Evolutionary conservation across 2,113 vertebrate species (phyloP), one percentile per base, ranked within the genome.

Genomic region (human): DNA sequence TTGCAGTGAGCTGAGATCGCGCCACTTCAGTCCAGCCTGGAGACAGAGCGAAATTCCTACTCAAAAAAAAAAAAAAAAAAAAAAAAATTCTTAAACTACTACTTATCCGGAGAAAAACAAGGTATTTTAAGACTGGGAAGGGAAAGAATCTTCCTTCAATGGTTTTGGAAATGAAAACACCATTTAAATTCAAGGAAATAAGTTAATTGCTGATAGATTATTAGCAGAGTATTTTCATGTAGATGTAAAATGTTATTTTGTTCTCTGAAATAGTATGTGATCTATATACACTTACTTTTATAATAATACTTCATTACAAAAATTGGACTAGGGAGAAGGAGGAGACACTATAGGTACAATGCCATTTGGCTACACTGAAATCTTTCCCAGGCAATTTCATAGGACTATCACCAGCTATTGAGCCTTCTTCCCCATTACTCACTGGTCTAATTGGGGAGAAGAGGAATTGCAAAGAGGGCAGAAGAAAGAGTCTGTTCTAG

Each of bases 91-190:
- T 4, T 75, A 64, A 72, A 18, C 2, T 55, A 6, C 8, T 5
- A 82, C 22, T 83, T 93, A 73, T 5, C 25, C 20, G 86, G 40
- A 80, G 22, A 73, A 85, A 14, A 82, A 50, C 4, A 40, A 10
- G 20, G 14, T 35, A 45, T 76, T 79, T 30, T 80, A 75, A 84
- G 70, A 52, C 17, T 45, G 8, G 5, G 17, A 94, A 83, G 43
- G 20, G 27, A 92, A 91, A 80, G 45, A 84, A 22, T 75, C 50
- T 94, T 96, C 94, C 72, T 50, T 83, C 35, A 92, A 73, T 91
- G 32, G 1, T 85, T 55, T 85, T 89, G 20, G 16, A 73, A 79
- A 50, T 93, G 68, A 86, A 76, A 94, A 78, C 8, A 48, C 2
- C 38, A 40, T 48, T 27, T 35, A 43, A 82, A 43, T 50, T 79